A percentile compares a stretch with the other conserved stretches of the same genome.
Evolutionary conservation across 2,797 vertebrate species (phyloP).

Genomic region (Aselliscus stoliczkanus): DNA sequence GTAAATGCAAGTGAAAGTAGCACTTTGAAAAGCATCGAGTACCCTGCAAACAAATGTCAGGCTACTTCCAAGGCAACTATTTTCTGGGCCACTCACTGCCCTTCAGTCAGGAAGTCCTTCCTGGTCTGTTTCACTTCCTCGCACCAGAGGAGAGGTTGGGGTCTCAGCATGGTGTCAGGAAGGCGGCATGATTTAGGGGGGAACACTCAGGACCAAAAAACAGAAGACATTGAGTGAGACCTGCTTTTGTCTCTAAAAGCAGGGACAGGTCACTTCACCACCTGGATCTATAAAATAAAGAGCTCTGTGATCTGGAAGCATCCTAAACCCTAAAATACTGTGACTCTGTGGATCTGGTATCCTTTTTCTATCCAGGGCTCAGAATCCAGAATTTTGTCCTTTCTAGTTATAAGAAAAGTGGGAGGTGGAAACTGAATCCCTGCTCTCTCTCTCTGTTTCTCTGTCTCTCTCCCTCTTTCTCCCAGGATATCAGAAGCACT

Average conservation of each 20-base stretch:
- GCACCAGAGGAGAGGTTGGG: neutral
- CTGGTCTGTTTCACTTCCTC: neutral
- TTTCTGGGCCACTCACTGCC: too few species aligned
- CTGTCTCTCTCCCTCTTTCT: neutral
- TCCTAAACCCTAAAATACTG: neutral
- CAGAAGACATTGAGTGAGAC: neutral
- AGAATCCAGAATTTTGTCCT: neutral
- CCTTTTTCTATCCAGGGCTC: neutral
- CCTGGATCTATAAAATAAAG: neutral
- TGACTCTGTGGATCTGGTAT: neutral
- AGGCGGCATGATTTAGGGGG: neutral
- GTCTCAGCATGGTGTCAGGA: neutral
- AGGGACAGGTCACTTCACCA: neutral
- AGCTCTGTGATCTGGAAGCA: neutral
- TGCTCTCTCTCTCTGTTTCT: neutral
- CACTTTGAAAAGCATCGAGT: neutral
- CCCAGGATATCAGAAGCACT: constrained; percentile 71
- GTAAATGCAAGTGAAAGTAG: neutral
- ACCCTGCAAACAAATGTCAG: neutral
- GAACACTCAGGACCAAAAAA: neutral
- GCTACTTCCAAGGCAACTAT: neutral
- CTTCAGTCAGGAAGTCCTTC: neutral
- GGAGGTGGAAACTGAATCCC: neutral
- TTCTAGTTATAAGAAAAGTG: neutral
- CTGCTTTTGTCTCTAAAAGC: neutral